A percentile compares a stretch with the other conserved stretches of the same genome.
Conservation (phyloP, 2,888 invertebrate genomes). For the Exocentrus adspersus region DNA sequence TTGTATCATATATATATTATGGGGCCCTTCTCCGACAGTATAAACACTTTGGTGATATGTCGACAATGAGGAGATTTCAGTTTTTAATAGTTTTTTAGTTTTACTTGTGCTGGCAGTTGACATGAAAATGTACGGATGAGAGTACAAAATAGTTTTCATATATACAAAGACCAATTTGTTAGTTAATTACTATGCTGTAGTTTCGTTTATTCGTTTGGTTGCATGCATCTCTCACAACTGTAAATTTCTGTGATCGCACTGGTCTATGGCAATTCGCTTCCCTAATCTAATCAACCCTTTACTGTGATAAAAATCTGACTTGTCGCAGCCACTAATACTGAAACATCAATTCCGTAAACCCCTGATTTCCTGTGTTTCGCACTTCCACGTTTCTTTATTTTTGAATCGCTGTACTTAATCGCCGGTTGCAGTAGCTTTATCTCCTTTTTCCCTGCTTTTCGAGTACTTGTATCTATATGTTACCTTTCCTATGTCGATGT, state of each 20-base stretch:
- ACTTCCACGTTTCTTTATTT: no score
- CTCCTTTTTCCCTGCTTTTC: no score
- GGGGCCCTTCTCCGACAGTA: conserved; percentile 31
- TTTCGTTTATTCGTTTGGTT: conserved; percentile 40
- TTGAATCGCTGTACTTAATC: no score
- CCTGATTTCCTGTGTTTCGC: no score
- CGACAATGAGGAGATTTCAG: conserved; percentile 38
- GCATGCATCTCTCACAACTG: conserved; percentile 51
- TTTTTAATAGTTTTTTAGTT: conserved; percentile 34
- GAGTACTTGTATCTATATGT: no score
- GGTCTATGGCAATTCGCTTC: conserved; percentile 32
- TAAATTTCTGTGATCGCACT: conserved; percentile 57
- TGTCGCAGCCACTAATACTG: no score
- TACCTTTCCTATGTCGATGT: no score
- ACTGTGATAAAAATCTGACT: no score
- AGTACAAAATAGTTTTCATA: conserved; percentile 55
- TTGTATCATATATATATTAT: conserved; percentile 39
- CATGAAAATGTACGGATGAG: conserved; percentile 45
- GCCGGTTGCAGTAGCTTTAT: no score
- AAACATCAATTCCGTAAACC: no score
- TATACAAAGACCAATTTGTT: conserved; percentile 51
- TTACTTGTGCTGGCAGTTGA: conserved; percentile 38
- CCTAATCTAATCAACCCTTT: background rate
- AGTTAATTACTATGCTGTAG: conserved; percentile 38
- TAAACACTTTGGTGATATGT: conserved; percentile 40